Percentiles rank a stretch among this genome's conserved stretches.
Evolutionary conservation across 2,113 vertebrate species (phyloP).

Genomic region (Oryctolagus cuniculus): DNA sequence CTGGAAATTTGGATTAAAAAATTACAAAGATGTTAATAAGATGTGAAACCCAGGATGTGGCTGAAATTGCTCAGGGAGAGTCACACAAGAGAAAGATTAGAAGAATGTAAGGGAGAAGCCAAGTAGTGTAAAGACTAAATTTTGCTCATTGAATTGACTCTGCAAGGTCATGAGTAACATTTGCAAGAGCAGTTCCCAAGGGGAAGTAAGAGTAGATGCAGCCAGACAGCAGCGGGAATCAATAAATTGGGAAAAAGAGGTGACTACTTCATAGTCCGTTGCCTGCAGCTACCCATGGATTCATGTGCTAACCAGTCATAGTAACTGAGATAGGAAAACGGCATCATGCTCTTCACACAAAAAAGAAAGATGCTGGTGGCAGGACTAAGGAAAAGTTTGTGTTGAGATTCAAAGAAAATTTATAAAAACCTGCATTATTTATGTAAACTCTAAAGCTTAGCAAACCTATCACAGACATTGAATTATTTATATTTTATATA

Average conservation of each 20-base stretch:
- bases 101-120: neutral
- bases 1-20: neutral
- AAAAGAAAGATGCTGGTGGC: neutral
- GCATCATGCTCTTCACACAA: neutral
- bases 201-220: neutral
- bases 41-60: neutral
- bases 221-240: neutral
- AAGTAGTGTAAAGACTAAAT: neutral
- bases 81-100: neutral
- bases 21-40: neutral
- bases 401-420: constrained; percentile 1
- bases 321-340: neutral
- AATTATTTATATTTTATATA: neutral
- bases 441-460: constrained; percentile 22
- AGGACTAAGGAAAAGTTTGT: neutral
- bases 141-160: neutral
- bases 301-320: neutral
- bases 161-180: neutral
- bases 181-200: neutral
- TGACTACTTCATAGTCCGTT: neutral
- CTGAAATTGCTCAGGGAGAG: neutral
- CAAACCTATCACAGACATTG: neutral
- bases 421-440: neutral
- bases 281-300: neutral
- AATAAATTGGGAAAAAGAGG: neutral